Evolutionary conservation across 2,797 vertebrate species (phyloP).

Genomic region (Parotocinclus haroldoi): DNA sequence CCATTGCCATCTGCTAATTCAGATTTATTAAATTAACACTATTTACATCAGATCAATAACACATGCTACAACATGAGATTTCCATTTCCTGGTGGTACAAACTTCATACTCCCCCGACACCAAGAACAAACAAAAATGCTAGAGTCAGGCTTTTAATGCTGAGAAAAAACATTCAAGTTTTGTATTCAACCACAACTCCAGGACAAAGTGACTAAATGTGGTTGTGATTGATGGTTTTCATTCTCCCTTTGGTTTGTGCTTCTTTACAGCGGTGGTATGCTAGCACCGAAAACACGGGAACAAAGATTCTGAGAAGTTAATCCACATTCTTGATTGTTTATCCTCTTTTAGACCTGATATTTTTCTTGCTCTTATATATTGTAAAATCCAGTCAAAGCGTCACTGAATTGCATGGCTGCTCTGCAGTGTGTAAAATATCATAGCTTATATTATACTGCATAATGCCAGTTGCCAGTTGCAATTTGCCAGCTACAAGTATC

Average conservation of each 20-base stretch:
- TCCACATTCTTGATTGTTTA: slow-evolving; percentile 49
- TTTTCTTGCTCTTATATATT: slow-evolving; percentile 49
- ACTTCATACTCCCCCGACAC: slow-evolving; percentile 24
- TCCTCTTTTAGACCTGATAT: slow-evolving; percentile 58
- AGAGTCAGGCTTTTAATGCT: slow-evolving; percentile 62
- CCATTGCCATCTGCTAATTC: slow-evolving; percentile 44
- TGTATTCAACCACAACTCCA: slow-evolving; percentile 67
- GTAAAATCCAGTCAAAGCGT: slow-evolving; percentile 26
- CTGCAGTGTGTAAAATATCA: slow-evolving; percentile 7
- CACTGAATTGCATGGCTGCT: slow-evolving; percentile 15
- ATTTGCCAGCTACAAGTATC: slow-evolving; percentile 51
- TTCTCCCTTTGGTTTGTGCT: slow-evolving; percentile 80
- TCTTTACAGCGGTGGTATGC: slow-evolving; percentile 70
- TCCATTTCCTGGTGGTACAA: slow-evolving; percentile 58
- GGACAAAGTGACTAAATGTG: slow-evolving; percentile 61
- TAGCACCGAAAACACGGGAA: slow-evolving; percentile 69
- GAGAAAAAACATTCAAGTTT: slow-evolving; percentile 74
- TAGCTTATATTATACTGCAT: slow-evolving; percentile 59
- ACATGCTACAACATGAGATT: slow-evolving; percentile 73
- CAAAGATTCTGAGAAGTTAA: slow-evolving; percentile 31
- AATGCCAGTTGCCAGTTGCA: no score
- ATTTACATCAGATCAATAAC: slow-evolving; percentile 71
- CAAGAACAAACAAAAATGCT: slow-evolving; percentile 55
- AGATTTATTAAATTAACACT: slow-evolving; percentile 74
- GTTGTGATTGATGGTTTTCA: slow-evolving; percentile 73